Base-by-base conservation (phyloP, 2,797 vertebrate species). In the Gambelia wislizenii region DNA sequence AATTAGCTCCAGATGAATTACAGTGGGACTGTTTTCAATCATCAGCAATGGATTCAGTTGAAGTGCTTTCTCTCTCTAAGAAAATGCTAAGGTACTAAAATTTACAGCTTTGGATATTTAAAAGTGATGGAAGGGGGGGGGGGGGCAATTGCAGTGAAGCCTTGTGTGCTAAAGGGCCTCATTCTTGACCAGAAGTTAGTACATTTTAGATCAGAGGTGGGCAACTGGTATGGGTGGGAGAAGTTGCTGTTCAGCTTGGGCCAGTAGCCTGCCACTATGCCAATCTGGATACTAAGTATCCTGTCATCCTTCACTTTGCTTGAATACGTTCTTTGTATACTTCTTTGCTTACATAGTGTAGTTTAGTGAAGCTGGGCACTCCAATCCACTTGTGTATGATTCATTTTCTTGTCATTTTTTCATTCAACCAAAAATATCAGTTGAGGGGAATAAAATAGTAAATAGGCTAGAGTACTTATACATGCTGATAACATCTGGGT, bases 1-100 rank as follows among this genome's bases (percentile, higher is more conserved):
- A 97, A 97, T 97, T 97, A 97, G 94, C 96, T 97, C 96, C 92
- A 87, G 96, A 93, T 96, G 96, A 97, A 96, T 96, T 95, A 94
- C 85, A 95, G 93, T 95, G 96, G 95, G 96, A 93, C 93, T 96
- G 83, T 97, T 97, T 97, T 94, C 89, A 94, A 92, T 91, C 89
- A 95, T 96, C 95, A 96, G 94, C 77, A 91, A 95, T 88, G 92
- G 93, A 81, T 89, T 94, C 93, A 92, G 92, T 90, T 96, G 91
- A 78, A 49, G 86, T 96, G 72, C 95, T 84, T 92, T 80, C 39
- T 47, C 61, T 59, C 67, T 86, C 47, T 0, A 83, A 78, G 76
- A 1, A 1, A 86, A 69, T 47, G 61, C 75, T n/a, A 92, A 85
- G n/a, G n/a, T 42, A 44, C 56, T 77, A 70, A 83, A 78, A n/a